phyloP scores from a whole-genome alignment of 1,140 invertebrate genomes.

The Nasonia vitripennis region DNA sequence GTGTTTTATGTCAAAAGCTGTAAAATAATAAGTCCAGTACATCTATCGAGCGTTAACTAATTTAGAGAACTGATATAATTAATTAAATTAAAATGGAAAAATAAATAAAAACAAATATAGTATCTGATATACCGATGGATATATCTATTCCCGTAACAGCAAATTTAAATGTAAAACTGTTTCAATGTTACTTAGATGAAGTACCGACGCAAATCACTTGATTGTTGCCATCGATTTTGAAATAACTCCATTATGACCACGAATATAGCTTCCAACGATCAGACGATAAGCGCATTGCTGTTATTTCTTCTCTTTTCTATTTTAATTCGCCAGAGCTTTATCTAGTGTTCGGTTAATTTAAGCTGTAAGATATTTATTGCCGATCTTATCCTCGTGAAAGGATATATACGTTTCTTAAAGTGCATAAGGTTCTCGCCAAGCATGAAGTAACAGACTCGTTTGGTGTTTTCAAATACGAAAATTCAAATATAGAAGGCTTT shows the following conservation, averaged over 20 bases:
- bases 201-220: slow-evolving; percentile 2
- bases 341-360: slow-evolving; percentile 15
- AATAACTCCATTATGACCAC: slow-evolving; percentile 27
- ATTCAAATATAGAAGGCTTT: not conserved
- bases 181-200: slow-evolving; percentile 44
- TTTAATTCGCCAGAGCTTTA: slow-evolving; percentile 28
- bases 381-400: not conserved
- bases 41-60: slow-evolving; percentile 13
- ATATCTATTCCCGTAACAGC: slow-evolving; percentile 20
- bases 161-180: slow-evolving; percentile 44
- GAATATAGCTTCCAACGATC: slow-evolving; percentile 20
- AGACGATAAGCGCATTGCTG: not conserved
- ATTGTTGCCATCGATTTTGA: slow-evolving; percentile 46
- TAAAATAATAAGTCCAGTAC: slow-evolving; percentile 36
- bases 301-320: not conserved
- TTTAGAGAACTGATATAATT: slow-evolving; percentile 32
- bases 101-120: slow-evolving; percentile 10
- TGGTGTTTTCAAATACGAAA: not conserved
- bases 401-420: not conserved
- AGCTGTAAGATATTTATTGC: slow-evolving; percentile 7
- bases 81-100: slow-evolving; percentile 13
- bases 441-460: not conserved
- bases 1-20: slow-evolving; percentile 42
- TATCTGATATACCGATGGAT: slow-evolving; percentile 33
- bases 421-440: not conserved